Base-by-base conservation (phyloP, 2,797 vertebrate species). In the Sphaeramia orbicularis region DNA sequence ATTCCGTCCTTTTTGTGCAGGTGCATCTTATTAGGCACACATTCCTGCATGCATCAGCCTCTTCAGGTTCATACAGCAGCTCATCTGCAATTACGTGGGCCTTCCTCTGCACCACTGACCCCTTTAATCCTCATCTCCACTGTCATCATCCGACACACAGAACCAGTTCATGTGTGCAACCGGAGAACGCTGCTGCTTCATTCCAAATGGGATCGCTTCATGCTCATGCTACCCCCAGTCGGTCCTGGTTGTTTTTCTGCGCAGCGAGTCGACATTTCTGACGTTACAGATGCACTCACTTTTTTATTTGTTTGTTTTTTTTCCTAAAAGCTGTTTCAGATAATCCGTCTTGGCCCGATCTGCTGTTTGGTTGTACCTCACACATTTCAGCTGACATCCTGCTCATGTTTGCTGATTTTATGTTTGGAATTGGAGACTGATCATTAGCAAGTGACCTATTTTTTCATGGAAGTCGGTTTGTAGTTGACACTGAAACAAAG, bases 11-110 rank as follows among this genome's bases (percentile, higher is more conserved):
- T 47, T 0, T 15, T 35, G 38, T 38, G 61, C 81, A 86, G 72
- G 72, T 79, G 76, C 21, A 56, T 74, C 27, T 76, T 53, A 41
- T 80, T 74, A 8, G 45, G 54, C 74, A 74, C 74, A 71, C 80
- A 82, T 74, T 81, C 68, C 65, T 50, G 71, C 56, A 37, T 61
- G 55, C 40, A 52, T 36, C 36, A 44, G 74, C 50, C 49, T 78
- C 55, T 52, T 13, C 9, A 38, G 61, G 58, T 67, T 77, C 32
- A 45, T 1, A 49, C 36, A 49, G 56, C 41, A 56, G 62, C 55
- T 71, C 69, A 49, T 63, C 64, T 65, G 43, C 57, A 64, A 10
- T 56, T 49, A 65, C 2, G 21, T 59, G 36, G 27, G 48, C 56
- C 11, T 7, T 15, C 16, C 51, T 18, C 30, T 54, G 45, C 7